Evolutionary conservation across 2,113 vertebrate species (phyloP).

Genomic region (Otis tarda): DNA sequence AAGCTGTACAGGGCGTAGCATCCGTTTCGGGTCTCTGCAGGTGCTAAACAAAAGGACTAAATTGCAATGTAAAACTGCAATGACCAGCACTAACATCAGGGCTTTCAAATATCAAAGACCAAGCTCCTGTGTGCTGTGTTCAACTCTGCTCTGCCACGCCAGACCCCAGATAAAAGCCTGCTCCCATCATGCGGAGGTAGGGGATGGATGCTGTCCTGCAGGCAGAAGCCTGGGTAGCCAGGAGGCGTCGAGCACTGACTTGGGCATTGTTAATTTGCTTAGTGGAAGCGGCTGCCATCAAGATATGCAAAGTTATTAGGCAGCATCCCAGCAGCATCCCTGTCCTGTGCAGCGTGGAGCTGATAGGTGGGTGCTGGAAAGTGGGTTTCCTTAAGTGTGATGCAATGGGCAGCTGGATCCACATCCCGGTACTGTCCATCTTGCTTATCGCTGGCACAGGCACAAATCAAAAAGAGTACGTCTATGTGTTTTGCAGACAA

Average conservation of each 20-base stretch:
- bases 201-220: neutral
- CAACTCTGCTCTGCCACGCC: neutral
- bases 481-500: neutral
- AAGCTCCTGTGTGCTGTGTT: neutral
- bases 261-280: neutral
- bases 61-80: rapidly evolving
- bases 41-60: neutral
- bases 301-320: neutral
- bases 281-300: neutral
- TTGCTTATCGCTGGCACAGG: neutral
- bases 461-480: neutral
- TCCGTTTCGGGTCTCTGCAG: neutral
- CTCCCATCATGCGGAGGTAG: rapidly evolving
- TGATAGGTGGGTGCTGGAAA: neutral
- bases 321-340: neutral
- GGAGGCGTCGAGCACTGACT: neutral
- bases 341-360: neutral
- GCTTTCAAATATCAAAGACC: neutral
- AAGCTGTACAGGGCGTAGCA: neutral
- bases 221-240: neutral
- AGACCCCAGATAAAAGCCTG: neutral
- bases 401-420: neutral
- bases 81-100: neutral
- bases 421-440: neutral
- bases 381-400: neutral